Conservation (phyloP, 2,888 invertebrate genomes). For the Ophion ellenae region DNA sequence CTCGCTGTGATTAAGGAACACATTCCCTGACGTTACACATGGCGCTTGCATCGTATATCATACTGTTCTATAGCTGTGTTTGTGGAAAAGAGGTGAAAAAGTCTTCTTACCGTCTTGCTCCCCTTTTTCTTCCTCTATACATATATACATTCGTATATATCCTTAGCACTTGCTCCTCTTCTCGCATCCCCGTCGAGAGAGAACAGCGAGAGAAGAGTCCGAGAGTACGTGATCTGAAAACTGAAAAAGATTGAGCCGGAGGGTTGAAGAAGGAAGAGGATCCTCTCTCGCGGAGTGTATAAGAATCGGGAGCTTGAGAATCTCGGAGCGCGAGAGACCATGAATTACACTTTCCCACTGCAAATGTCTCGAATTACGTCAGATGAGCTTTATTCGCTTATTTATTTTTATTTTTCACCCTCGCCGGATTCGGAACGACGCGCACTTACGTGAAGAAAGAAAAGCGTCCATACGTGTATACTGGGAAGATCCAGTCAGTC, state of each 20-base stretch:
- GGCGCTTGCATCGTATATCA: constrained; percentile 37
- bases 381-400: constrained; percentile 68
- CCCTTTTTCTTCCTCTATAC: background rate
- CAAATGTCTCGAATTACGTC: constrained; percentile 69
- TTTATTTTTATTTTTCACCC: constrained; percentile 33
- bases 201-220: constrained; percentile 59
- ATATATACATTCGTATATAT: background rate
- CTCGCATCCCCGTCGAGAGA: constrained; percentile 47
- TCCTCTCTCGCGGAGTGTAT: constrained; percentile 36
- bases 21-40: constrained; percentile 30
- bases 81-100: constrained; percentile 38
- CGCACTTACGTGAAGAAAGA: background rate
- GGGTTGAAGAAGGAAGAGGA: constrained; percentile 38
- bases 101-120: background rate
- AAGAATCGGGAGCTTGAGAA: constrained; percentile 41
- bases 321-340: constrained; percentile 63
- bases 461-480: background rate
- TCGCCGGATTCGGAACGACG: background rate
- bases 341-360: constrained; percentile 68
- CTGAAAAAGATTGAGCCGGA: constrained; percentile 30
- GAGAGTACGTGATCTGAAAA: constrained; percentile 63
- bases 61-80: constrained; percentile 39
- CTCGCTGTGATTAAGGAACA: constrained; percentile 63
- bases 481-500: background rate
- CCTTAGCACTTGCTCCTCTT: constrained; percentile 42